Percentiles rank a stretch among this genome's conserved stretches.
Conservation (phyloP, 2,113 vertebrate species). For the Synodontis membranacea region DNA sequence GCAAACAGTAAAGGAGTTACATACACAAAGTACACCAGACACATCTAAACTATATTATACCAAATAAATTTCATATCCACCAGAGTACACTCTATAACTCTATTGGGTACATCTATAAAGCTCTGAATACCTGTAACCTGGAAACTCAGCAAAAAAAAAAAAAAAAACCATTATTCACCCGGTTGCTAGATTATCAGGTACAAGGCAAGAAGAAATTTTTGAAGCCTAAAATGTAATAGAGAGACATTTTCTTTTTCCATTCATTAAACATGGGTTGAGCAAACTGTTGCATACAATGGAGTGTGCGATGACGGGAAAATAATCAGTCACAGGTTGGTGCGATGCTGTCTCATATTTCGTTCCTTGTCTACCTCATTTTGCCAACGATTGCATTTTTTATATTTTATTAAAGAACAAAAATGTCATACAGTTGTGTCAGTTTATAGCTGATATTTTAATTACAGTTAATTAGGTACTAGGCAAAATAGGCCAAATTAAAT, state of each 20-base stretch:
- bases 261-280: neutral
- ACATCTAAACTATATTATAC: constrained; percentile 2
- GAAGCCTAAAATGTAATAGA: neutral
- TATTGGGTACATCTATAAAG: neutral
- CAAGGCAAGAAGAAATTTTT: neutral
- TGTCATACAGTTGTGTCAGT: neutral
- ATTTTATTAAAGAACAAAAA: neutral
- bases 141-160: neutral
- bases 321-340: neutral
- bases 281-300: neutral
- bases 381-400: neutral
- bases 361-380: neutral
- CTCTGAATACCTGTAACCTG: neutral
- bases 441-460: neutral
- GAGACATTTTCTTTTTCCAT: neutral
- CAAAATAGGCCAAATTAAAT: neutral
- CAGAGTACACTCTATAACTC: neutral
- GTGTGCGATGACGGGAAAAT: neutral
- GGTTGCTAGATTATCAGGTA: neutral
- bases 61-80: neutral
- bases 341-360: neutral
- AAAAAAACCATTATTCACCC: neutral
- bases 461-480: neutral
- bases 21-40: neutral
- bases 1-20: neutral